Base-by-base conservation (phyloP, 2,888 invertebrate species). In the Toxonevra muliebris region DNA sequence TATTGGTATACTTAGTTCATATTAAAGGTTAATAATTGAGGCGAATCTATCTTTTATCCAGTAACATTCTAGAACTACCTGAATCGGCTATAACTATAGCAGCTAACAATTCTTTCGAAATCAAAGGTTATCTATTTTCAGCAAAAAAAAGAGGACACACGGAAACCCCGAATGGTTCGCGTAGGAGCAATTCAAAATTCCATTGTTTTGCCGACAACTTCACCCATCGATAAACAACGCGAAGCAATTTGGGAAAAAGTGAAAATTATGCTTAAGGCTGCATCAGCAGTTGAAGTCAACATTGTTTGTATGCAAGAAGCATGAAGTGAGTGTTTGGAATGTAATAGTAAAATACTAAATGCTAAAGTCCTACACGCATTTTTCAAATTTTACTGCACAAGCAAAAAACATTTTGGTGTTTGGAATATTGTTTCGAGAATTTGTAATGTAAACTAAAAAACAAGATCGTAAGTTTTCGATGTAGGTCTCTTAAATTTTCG, bases 281-380 rank as follows among this genome's bases (percentile, higher is more conserved):
- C 98, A 0, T 92, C 91, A 0, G 80, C 85, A 12, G 92, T 91
- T 75, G 90, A 90, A 0, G 96, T 95, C 48, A 96, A 98, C 80
- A 88, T 99, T 54, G 83, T 98, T 59, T 97, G 98, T 80, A 89
- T 98, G 71, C 98, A 98, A 86, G 99, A 99, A 87, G 93, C 96
- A 1, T 99, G 98, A 98, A 90, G 95, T 96, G 86, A 88, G 91
- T 80, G 90, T 19, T 30, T 63, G n/a, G n/a, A n/a, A n/a, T n/a
- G n/a, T n/a, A n/a, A n/a, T n/a, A n/a, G n/a, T n/a, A n/a, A n/a
- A n/a, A n/a, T n/a, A n/a, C n/a, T n/a, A n/a, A n/a, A n/a, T n/a
- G n/a, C n/a, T n/a, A n/a, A n/a, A n/a, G n/a, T n/a, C n/a, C n/a
- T n/a, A n/a, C n/a, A n/a, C n/a, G n/a, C n/a, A n/a, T n/a, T n/a